Evolutionary conservation across 2,888 invertebrate species (phyloP), one percentile per base, ranked within the genome.

Genomic region (Cosmopolites sordidus): DNA sequence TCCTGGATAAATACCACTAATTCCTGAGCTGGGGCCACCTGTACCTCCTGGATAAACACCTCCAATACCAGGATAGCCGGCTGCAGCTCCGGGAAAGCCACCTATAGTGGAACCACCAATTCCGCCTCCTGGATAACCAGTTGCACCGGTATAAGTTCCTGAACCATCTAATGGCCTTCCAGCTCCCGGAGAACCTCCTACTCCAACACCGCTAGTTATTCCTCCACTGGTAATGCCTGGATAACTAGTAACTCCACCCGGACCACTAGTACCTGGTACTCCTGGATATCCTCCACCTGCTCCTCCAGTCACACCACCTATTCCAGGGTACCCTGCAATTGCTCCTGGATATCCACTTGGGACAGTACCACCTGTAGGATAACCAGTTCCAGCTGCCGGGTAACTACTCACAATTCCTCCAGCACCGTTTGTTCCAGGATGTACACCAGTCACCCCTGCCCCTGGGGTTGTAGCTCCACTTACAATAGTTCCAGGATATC

Each of bases 121-220:
- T 5, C 22, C 22, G 8, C 22, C 22, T 5, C 22, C 15, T 22
- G 42, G 43, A 14, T 12, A 39, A 33, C 44, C 45, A 33, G 54
- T 43, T 18, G 14, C 11, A 11, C 47, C 55, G 37, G 43, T n/a
- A 14, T 22, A 16, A 15, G 18, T 14, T 43, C 41, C 41, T 8
- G 49, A 16, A n/a, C n/a, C n/a, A n/a, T n/a, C n/a, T n/a, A n/a
- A 3, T 41, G 17, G 11, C 41, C 38, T n/a, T n/a, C 43, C 46
- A 33, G 33, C 11, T 42, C 54, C 44, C 12, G 51, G 46, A 16
- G 45, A 40, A 45, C 55, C 33, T 12, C 51, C 43, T 14, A 46
- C 16, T 17, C 33, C n/a, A n/a, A n/a, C n/a, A n/a, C n/a, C n/a
- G n/a, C n/a, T n/a, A n/a, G n/a, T n/a, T n/a, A 22, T 41, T 12